Evolutionary conservation across 2,888 invertebrate genomes (phyloP), one percentile per base, ranked within the genome.

Genomic region (Himalopsyche anomala): DNA sequence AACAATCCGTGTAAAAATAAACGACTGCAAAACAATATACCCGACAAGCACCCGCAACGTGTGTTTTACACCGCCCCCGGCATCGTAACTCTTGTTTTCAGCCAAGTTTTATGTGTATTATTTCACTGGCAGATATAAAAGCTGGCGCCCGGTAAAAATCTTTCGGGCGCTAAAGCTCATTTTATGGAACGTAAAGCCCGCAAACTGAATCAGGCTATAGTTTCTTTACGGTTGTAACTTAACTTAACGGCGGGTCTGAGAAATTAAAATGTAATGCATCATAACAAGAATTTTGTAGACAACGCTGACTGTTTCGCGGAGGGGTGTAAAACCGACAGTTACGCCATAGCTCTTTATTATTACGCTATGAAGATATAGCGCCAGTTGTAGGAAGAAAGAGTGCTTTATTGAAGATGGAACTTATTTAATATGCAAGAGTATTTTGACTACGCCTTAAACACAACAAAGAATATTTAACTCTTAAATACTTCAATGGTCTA

Each of bases 81-180:
- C 80, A 55, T 87, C 87, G 91, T 92, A 92, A 92, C 92, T 92
- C 92, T 92, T 92, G 92, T 92, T 93, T 93, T 93, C 93, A 91
- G 92, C 91, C 91, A 92, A 92, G 91, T 93, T 93, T 93, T 93
- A 93, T 93, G 92, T 92, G 92, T 92, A 93, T 93, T 93, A 93
- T 93, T 93, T 92, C 92, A 92, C 92, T 91, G 91, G 91, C 74
- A 91, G 91, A 91, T 91, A 92, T 93, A 93, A 93, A 93, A 92
- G 74, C 51, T 74, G 74, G 74, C 85, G 80, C 80, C 81, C 56
- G 82, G 80, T 80, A 36, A 74, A 86, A 86, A 85, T 87, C 83
- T 85, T 83, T 83, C 62, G 81, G 45, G 83, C 69, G 84, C 84
- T 82, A 87, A 87, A 85, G 74, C 79, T 84, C 85, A 85, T 85